phyloP scores from a whole-genome alignment of 2,888 invertebrate species.

The Aporophyla nigra region DNA sequence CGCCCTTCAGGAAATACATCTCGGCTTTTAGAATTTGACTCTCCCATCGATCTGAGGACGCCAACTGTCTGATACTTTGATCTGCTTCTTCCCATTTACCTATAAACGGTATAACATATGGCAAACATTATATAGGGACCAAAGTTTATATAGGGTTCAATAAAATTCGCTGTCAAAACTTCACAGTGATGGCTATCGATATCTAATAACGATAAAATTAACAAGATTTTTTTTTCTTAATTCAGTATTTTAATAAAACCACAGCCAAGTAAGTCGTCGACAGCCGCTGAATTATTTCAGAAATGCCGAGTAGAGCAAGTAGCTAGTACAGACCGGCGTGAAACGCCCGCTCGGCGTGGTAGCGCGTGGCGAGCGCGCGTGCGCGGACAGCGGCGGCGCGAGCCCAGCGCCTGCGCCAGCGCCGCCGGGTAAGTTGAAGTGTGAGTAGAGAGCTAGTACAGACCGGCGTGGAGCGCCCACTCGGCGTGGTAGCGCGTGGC shows the following conservation, averaged over 20 bases:
- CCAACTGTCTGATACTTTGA: conserved; percentile 92
- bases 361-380: too few species aligned
- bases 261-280: neutral
- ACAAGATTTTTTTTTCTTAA: neutral
- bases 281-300: too few species aligned
- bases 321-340: too few species aligned
- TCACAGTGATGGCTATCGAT: neutral
- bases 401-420: too few species aligned
- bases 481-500: too few species aligned
- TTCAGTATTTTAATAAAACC: neutral
- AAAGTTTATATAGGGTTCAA: neutral
- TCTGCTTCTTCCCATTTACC: conserved; percentile 94
- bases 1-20: conserved; percentile 90
- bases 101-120: conserved; percentile 62
- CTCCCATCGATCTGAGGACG: conserved; percentile 92
- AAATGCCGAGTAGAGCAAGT: neutral
- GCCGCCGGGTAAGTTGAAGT: too few species aligned
- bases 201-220: neutral
- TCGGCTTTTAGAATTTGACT: conserved; percentile 91
- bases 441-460: too few species aligned
- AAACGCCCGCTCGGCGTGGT: too few species aligned
- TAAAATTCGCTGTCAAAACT: neutral
- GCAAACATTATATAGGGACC: neutral
- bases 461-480: too few species aligned
- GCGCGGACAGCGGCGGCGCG: too few species aligned